A percentile compares a stretch with the other conserved stretches of the same genome.
Evolutionary conservation across 64 coral and sea anemone genomes (phyloP).

Genomic region (Catalaphyllia jardinei): DNA sequence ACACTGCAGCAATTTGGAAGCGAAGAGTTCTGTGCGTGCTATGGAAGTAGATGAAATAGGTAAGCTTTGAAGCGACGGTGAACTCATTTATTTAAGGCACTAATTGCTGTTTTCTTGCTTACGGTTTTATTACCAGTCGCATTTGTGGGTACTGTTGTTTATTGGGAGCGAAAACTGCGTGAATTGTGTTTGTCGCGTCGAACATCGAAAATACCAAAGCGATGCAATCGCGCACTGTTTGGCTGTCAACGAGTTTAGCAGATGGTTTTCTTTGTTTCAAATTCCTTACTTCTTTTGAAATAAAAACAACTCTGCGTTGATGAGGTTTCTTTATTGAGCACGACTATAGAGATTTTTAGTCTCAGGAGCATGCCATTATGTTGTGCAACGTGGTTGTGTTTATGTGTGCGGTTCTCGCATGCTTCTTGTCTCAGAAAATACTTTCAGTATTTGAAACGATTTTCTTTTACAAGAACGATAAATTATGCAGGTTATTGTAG

Average conservation of each 20-base stretch:
- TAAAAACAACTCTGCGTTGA: neutral
- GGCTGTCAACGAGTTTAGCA: slow-evolving; percentile 1
- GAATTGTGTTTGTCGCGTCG: neutral
- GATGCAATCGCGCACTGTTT: neutral
- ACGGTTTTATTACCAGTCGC: neutral
- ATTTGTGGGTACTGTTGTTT: neutral
- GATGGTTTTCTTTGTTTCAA: slow-evolving; percentile 9
- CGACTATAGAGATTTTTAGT: neutral
- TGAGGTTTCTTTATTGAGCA: neutral
- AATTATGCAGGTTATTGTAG: too few species aligned
- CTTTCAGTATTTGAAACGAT: too few species aligned
- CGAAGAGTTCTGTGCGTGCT: neutral
- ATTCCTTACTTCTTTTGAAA: neutral
- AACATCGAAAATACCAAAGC: neutral
- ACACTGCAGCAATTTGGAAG: neutral
- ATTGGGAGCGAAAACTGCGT: neutral
- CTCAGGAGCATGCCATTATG: neutral
- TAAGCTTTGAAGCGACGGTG: neutral
- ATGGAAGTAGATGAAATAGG: slow-evolving; percentile 52
- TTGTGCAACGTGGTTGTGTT: too few species aligned
- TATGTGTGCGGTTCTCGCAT: neutral
- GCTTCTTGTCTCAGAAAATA: too few species aligned
- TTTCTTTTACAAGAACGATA: too few species aligned
- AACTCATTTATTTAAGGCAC: neutral
- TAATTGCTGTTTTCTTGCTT: neutral